phyloP scores from a whole-genome alignment of 2,888 invertebrate genomes.

The Harpalus rubripes region DNA sequence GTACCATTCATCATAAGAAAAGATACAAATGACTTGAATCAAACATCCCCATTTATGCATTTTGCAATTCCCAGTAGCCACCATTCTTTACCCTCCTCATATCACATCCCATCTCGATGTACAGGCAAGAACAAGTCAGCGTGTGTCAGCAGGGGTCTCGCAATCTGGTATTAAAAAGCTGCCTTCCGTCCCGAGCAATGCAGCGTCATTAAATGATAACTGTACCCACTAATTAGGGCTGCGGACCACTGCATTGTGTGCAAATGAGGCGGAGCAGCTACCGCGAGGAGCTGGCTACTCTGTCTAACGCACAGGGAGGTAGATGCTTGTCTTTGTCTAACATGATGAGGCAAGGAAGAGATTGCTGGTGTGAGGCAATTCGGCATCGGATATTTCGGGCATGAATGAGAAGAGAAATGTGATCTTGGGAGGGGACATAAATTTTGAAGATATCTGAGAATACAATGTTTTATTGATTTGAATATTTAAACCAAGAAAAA shows the following conservation, averaged over 20 bases:
- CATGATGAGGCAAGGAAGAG: background rate
- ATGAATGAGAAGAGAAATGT: no score
- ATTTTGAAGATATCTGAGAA: no score
- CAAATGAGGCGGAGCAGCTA: conserved; percentile 56
- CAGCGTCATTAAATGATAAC: conserved; percentile 65
- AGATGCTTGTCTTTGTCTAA: background rate
- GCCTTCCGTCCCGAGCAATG: conserved; percentile 16
- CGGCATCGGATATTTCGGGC: background rate
- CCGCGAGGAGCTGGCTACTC: background rate
- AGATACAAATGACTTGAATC: no score
- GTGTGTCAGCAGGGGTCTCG: conserved; percentile 16
- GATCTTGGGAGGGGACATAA: no score
- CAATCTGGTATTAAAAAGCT: conserved; percentile 48
- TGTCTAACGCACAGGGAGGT: background rate
- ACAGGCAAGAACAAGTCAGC: conserved; percentile 14
- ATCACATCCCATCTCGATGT: background rate
- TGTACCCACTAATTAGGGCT: conserved; percentile 63
- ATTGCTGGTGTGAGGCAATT: background rate
- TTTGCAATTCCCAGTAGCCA: background rate
- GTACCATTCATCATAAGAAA: no score
- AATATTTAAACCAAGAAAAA: no score
- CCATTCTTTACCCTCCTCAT: background rate
- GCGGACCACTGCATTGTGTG: conserved; percentile 58
- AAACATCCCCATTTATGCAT: background rate
- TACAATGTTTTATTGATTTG: no score